These are phyloP conservation scores for Drosophila picticornis DNA, from an alignment of 2,888 invertebrate species.

Conservation along the genomic window DNA sequence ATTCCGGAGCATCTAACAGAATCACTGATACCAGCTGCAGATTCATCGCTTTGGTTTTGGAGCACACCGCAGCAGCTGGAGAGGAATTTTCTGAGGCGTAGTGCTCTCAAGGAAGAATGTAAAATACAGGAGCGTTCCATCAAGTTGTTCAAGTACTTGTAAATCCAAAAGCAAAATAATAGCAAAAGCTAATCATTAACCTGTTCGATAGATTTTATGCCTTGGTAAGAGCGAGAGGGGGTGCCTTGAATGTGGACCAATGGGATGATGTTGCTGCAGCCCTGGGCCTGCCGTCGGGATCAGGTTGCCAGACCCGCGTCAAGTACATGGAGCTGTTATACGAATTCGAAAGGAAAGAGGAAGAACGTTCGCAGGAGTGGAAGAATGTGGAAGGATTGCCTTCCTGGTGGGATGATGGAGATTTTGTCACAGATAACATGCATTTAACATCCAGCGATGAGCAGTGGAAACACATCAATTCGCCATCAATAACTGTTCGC, in stretches of 20 bases:
- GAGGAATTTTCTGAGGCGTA: constrained; percentile 36
- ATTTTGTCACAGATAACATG: constrained; percentile 17
- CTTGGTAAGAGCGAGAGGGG: constrained; percentile 37
- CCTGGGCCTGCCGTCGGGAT: constrained; percentile 19
- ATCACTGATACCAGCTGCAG: background rate
- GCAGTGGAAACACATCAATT: background rate
- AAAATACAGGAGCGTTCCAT: constrained; percentile 26
- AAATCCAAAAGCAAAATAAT: no score
- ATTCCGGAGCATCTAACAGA: background rate
- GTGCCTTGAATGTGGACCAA: constrained; percentile 37
- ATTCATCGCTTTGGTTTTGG: constrained; percentile 45
- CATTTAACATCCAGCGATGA: background rate
- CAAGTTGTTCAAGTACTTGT: constrained; percentile 40
- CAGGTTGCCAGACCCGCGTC: constrained; percentile 23
- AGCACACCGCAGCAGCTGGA: constrained; percentile 42
- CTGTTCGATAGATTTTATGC: constrained; percentile 26
- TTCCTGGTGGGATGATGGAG: constrained; percentile 49
- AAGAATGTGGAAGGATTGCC: constrained; percentile 18
- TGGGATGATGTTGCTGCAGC: constrained; percentile 49
- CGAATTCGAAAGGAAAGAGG: constrained; percentile 39
- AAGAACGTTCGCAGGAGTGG: constrained; percentile 22
- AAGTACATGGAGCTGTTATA: constrained; percentile 42
- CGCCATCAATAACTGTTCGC: constrained; percentile 7
- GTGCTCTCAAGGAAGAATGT: constrained; percentile 21
- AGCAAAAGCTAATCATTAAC: background rate